These are phyloP conservation scores for Drosophila quadrilineata DNA, from an alignment of 1,140 invertebrate genomes.

Conservation along the genomic window DNA sequence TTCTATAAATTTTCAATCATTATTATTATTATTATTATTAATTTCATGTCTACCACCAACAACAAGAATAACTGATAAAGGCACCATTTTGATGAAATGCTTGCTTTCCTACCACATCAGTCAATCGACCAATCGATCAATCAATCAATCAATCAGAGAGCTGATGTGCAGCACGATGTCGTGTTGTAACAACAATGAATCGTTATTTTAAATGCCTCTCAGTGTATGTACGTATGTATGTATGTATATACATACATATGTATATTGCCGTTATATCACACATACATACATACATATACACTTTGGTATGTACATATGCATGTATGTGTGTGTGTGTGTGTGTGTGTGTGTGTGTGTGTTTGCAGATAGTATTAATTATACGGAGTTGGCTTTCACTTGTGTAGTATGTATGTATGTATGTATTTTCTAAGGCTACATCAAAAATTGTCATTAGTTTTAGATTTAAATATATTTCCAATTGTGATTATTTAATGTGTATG, in stretches of 20 bases:
- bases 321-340: constrained; percentile 32
- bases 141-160: no score
- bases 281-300: neutral
- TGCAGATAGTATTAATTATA: constrained; percentile 24
- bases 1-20: constrained; percentile 13
- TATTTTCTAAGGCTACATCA: constrained; percentile 60
- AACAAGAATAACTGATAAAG: constrained; percentile 77
- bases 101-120: constrained; percentile 55
- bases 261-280: no score
- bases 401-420: constrained; percentile 36
- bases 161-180: constrained; percentile 14
- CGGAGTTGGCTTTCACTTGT: neutral
- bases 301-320: constrained; percentile 9
- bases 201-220: constrained; percentile 34
- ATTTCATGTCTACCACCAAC: constrained; percentile 39
- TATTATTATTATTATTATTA: constrained; percentile 11
- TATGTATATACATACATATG: constrained; percentile 7
- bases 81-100: constrained; percentile 79
- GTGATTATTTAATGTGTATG: constrained; percentile 3
- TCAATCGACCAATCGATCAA: no score
- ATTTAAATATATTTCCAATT: constrained; percentile 3
- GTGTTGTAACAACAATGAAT: constrained; percentile 23
- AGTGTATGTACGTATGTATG: constrained; percentile 20
- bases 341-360: constrained; percentile 13
- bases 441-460: constrained; percentile 49